Evolutionary conservation across 2,888 invertebrate species (phyloP).

Genomic region (Drosophila robusta): DNA sequence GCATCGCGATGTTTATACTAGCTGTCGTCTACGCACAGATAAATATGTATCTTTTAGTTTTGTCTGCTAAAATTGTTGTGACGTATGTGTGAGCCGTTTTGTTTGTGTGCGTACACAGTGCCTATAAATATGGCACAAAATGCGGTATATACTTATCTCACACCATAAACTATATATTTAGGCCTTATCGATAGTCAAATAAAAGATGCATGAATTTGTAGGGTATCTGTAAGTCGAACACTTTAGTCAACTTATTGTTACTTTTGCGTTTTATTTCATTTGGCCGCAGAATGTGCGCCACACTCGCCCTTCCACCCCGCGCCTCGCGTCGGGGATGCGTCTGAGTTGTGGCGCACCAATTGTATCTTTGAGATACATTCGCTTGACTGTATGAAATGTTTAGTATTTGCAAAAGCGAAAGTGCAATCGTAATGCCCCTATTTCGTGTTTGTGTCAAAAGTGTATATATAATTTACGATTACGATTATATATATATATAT

Average conservation of each 20-base stretch:
- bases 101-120: conserved; percentile 34
- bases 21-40: conserved; percentile 39
- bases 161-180: background rate
- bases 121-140: background rate
- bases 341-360: conserved; percentile 5
- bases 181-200: background rate
- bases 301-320: background rate
- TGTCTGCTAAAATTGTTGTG: conserved; percentile 29
- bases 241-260: conserved; percentile 7
- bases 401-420: conserved; percentile 58
- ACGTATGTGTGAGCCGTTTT: conserved; percentile 29
- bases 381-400: conserved; percentile 13
- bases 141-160: background rate
- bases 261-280: conserved; percentile 63
- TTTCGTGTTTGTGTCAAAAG: conserved; percentile 9
- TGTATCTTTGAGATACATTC: conserved; percentile 62
- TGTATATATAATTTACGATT: too few species aligned
- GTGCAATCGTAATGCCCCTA: conserved; percentile 44
- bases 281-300: conserved; percentile 59
- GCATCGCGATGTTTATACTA: conserved; percentile 41
- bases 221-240: conserved; percentile 17
- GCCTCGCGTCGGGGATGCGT: conserved; percentile 2
- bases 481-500: background rate
- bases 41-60: conserved; percentile 50
- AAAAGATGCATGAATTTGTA: background rate